Evolutionary conservation across 2,797 vertebrate species (phyloP).

Genomic region (Chaetodon trifasciatus): DNA sequence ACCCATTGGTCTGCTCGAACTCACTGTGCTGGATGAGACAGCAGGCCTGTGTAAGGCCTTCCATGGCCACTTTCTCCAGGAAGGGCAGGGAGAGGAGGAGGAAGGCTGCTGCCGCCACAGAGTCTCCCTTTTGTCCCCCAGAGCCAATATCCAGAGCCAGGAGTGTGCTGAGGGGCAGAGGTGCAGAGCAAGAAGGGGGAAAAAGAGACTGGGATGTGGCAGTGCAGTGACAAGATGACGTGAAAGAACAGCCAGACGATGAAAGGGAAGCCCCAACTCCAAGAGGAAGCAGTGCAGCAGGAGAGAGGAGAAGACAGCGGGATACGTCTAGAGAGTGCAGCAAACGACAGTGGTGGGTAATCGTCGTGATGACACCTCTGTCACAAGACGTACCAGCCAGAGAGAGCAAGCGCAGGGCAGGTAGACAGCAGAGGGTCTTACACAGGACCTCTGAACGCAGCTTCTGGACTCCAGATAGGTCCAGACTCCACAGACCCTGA

Average conservation of each 20-base stretch:
- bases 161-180: conserved; percentile 76
- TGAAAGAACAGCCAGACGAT: conserved; percentile 29
- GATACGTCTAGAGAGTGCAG: conserved; percentile 88
- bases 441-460: conserved; percentile 78
- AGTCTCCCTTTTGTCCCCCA: conserved; percentile 22
- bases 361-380: conserved; percentile 72
- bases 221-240: not conserved
- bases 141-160: conserved; percentile 82
- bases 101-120: conserved; percentile 70
- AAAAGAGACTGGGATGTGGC: not conserved
- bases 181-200: conserved; percentile 39
- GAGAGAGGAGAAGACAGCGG: conserved; percentile 82
- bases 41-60: conserved; percentile 77
- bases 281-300: conserved; percentile 80
- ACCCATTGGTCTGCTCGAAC: conserved; percentile 41
- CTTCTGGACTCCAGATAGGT: conserved; percentile 76
- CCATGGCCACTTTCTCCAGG: conserved; percentile 81
- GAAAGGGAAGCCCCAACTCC: conserved; percentile 57
- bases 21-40: conserved; percentile 66
- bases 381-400: conserved; percentile 85
- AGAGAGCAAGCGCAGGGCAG: conserved; percentile 81
- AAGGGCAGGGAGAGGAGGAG: conserved; percentile 85
- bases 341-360: conserved; percentile 77
- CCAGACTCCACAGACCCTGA: conserved; percentile 70
- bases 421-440: conserved; percentile 79